Evolutionary conservation across 2,113 vertebrate species (phyloP).

Genomic region (Maccullochella peelii): DNA sequence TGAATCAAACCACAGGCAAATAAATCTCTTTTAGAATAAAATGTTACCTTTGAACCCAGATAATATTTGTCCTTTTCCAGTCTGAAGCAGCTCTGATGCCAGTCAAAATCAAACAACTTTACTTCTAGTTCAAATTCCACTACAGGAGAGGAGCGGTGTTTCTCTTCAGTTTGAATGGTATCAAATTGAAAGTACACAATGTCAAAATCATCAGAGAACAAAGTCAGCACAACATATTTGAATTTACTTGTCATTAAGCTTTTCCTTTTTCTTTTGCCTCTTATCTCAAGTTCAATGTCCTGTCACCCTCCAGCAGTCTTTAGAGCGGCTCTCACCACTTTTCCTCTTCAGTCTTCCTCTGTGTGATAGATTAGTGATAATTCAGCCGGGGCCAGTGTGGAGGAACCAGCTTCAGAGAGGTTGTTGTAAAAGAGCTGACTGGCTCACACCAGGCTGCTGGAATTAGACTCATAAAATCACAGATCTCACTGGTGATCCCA

Average conservation of each 20-base stretch:
- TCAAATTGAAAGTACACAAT: slow-evolving; percentile 11
- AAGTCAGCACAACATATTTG: slow-evolving; percentile 4
- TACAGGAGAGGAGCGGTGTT: background rate
- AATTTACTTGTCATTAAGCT: background rate
- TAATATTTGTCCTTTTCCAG: slow-evolving; percentile 16
- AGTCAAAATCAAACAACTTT: slow-evolving; percentile 3
- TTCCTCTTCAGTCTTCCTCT: background rate
- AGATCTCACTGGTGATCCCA: background rate
- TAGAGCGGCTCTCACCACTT: background rate
- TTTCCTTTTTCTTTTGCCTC: background rate
- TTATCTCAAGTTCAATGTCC: background rate
- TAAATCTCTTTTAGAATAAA: background rate
- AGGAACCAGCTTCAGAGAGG: slow-evolving; percentile 6
- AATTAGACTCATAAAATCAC: background rate
- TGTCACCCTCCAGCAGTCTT: background rate
- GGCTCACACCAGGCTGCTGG: background rate
- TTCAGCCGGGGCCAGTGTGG: slow-evolving; percentile 3
- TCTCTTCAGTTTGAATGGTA: background rate
- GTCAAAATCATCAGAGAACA: slow-evolving; percentile 16
- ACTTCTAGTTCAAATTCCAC: background rate
- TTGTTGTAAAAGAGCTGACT: slow-evolving; percentile 12
- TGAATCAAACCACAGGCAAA: background rate
- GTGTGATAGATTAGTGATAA: slow-evolving; percentile 8
- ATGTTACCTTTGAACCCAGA: background rate
- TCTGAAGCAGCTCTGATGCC: background rate